Conservation (phyloP, 1,140 invertebrate species). For the Drosophila equinoxialis region DNA sequence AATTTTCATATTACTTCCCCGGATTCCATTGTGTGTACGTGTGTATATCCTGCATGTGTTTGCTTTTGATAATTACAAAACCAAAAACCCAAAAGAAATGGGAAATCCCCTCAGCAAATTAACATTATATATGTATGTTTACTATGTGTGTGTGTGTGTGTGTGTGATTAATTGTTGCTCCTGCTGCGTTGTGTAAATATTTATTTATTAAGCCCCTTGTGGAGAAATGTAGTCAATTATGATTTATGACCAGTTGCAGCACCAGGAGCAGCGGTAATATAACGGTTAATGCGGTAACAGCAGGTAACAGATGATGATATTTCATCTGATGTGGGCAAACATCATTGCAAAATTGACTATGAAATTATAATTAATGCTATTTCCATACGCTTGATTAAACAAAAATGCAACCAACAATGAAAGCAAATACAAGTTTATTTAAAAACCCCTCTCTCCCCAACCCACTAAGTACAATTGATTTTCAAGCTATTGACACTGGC, state of each 20-base stretch:
- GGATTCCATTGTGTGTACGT: not conserved
- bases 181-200: slow-evolving; percentile 52
- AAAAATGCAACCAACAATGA: slow-evolving; percentile 37
- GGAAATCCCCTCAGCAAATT: slow-evolving; percentile 19
- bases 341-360: slow-evolving; percentile 48
- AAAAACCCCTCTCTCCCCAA: too few relatives aligned
- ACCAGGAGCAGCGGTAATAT: not conserved
- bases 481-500: not conserved
- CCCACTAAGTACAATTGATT: too few relatives aligned
- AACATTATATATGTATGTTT: slow-evolving; percentile 20
- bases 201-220: slow-evolving; percentile 47
- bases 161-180: slow-evolving; percentile 58
- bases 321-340: slow-evolving; percentile 30
- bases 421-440: not conserved
- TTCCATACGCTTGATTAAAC: slow-evolving; percentile 36
- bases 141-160: not conserved
- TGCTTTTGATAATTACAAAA: slow-evolving; percentile 48
- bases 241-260: slow-evolving; percentile 56
- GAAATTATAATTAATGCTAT: slow-evolving; percentile 61
- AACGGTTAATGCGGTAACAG: not conserved
- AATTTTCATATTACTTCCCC: not conserved
- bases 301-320: slow-evolving; percentile 28
- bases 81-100: slow-evolving; percentile 8
- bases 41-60: slow-evolving; percentile 1
- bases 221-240: slow-evolving; percentile 50